Evolutionary conservation across 2,113 vertebrate species (phyloP), one percentile per base, ranked within the genome.

Genomic region (Aspiorhynchus laticeps): DNA sequence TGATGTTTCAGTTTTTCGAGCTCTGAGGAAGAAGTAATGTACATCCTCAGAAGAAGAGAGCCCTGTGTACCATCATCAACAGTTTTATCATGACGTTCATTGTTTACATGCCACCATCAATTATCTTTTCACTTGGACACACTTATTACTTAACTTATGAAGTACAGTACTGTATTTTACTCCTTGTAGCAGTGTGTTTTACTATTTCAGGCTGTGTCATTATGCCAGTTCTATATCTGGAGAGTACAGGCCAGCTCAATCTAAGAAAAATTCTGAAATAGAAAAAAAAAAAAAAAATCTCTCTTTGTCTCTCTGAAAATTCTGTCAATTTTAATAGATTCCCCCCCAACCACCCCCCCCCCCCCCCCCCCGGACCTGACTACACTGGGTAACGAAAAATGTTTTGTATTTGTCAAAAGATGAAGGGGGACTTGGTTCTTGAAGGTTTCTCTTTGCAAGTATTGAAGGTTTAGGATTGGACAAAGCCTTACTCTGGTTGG

Each of bases 1-100:
- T 61, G 86, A 89, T 61, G 14, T 82, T 9, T 61, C 36, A 12
- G 43, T 87, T 17, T 56, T 87, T 41, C 61, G 0, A 15, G 73
- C 48, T 28, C 28, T 89, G 48, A 83, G n/a, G n/a, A 85, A 77
- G 59, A 33, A 63, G 12, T 2, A 38, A 8, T n/a, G 56, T 87
- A 28, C 79, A 89, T 61, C 86, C 86, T 8, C 83, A 83, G 83
- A 89, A 89, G 73, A 85, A 74, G 48, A 84, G 48, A 73, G 86
- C 86, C 1, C 46, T 89, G 12, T 17, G 69, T 8, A 78, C 82
- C 53, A 83, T 89, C 43, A 21, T 46, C 19, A 77, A 26, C 88
- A 87, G 85, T 43, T 33, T 89, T 9, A 6, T 77, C 15, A 28
- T 87, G 59, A 81, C 85, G 0, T 38, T 75, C 2, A 65, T 38